Conservation (phyloP, 2,888 invertebrate genomes). For the Cloeon dipterum region DNA sequence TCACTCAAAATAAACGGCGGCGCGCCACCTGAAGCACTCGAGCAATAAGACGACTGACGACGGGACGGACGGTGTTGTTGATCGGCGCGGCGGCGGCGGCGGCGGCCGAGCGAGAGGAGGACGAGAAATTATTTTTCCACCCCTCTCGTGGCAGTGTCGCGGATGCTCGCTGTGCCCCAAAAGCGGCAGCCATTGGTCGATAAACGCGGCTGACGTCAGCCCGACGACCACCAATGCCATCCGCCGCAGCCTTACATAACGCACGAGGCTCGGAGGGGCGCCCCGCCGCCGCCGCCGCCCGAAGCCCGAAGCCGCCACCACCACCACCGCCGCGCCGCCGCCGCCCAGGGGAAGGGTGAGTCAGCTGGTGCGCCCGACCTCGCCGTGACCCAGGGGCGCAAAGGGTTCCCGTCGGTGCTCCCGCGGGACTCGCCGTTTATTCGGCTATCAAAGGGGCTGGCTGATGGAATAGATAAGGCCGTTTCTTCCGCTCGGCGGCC, state of each 20-base stretch:
- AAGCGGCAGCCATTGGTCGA: no score
- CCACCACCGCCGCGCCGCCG: neutral
- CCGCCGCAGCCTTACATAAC: neutral
- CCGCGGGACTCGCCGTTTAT: neutral
- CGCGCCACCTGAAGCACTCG: no score
- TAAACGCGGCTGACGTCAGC: neutral
- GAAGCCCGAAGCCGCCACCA: neutral
- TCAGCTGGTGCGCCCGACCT: constrained; percentile 3
- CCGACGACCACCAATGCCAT: neutral
- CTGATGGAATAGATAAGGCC: no score
- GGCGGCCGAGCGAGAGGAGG: neutral
- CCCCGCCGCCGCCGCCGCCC: neutral
- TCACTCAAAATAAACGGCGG: no score
- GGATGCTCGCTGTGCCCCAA: no score
- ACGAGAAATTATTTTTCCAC: neutral
- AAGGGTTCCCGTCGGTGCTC: neutral
- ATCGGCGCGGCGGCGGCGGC: neutral
- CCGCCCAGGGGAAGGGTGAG: constrained; percentile 3
- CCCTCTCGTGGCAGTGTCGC: neutral
- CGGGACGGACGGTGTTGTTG: no score
- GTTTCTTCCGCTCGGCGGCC: no score
- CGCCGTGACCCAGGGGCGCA: neutral
- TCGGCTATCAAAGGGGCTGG: neutral
- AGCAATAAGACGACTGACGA: no score
- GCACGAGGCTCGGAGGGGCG: no score